Percentiles rank a stretch among this genome's conserved stretches.
Evolutionary conservation across 2,113 vertebrate genomes (phyloP).

Genomic region (Callithrix jacchus): DNA sequence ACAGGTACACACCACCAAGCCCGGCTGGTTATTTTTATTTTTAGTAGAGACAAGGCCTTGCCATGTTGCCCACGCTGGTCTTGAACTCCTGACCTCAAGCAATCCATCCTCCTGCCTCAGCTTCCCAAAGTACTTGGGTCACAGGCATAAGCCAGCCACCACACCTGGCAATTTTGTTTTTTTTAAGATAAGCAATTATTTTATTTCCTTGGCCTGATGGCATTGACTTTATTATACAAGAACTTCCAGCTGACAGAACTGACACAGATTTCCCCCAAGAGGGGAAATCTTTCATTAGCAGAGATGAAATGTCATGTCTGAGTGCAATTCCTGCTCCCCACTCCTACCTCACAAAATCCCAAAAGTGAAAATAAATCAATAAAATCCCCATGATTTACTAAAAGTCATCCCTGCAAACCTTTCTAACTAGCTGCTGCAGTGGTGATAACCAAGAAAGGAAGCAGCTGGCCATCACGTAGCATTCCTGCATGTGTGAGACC

Average conservation of each 20-base stretch:
- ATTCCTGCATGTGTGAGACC: background rate
- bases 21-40: too few relatives aligned
- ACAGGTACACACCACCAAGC: too few relatives aligned
- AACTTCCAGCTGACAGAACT: slow-evolving; percentile 78
- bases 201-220: slow-evolving; percentile 80
- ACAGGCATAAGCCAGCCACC: too few relatives aligned
- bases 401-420: background rate
- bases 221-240: slow-evolving; percentile 80
- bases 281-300: slow-evolving; percentile 12
- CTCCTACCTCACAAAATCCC: slow-evolving; percentile 9
- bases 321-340: slow-evolving; percentile 46
- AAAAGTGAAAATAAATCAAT: slow-evolving; percentile 34
- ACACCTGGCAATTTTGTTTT: background rate
- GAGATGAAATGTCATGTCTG: slow-evolving; percentile 71
- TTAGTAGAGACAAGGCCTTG: too few relatives aligned
- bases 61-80: too few relatives aligned
- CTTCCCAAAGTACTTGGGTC: too few relatives aligned
- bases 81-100: too few relatives aligned
- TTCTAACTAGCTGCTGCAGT: slow-evolving; percentile 36
- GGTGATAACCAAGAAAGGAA: background rate
- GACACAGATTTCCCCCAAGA: slow-evolving; percentile 63
- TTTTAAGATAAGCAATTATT: slow-evolving; percentile 68
- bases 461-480: background rate
- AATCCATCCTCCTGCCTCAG: too few relatives aligned
- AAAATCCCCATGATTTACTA: background rate